Conservation (phyloP, 2,797 vertebrate genomes). For the Lithobates sylvaticus region DNA sequence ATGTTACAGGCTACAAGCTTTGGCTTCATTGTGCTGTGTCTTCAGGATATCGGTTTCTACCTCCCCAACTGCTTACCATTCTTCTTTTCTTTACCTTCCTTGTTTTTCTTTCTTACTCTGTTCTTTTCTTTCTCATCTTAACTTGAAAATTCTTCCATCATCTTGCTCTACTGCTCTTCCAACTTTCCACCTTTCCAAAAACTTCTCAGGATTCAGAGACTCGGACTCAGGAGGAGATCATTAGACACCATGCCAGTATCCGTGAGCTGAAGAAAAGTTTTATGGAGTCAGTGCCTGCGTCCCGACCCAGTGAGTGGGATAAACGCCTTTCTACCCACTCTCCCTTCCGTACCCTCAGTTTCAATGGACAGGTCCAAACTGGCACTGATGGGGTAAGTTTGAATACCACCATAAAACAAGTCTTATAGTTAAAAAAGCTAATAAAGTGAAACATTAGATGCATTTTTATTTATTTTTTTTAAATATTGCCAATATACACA, state of each 20-base stretch:
- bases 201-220: conserved; percentile 87
- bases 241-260: conserved; percentile 96
- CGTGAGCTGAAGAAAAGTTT: conserved; percentile 97
- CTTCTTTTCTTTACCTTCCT: conserved; percentile 16
- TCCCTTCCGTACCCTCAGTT: conserved; percentile 89
- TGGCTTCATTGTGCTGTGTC: not conserved
- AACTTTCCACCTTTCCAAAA: conserved; percentile 53
- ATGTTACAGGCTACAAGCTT: conserved; percentile 11
- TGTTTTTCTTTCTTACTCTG: not conserved
- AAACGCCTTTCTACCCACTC: conserved; percentile 95
- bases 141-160: conserved; percentile 23
- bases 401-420: not conserved
- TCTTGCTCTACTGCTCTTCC: not conserved
- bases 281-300: conserved; percentile 94
- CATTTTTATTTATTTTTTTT: not conserved
- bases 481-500: not conserved
- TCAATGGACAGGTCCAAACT: conserved; percentile 91
- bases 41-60: not conserved
- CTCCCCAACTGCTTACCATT: not conserved
- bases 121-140: conserved; percentile 23
- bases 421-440: not conserved
- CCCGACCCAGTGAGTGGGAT: conserved; percentile 95
- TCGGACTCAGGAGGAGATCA: conserved; percentile 93
- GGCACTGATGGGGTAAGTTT: conserved; percentile 87
- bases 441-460: not conserved